Evolutionary conservation across 2,888 invertebrate genomes (phyloP), one percentile per base, ranked within the genome.

Genomic region (Linnaemya vulpina): DNA sequence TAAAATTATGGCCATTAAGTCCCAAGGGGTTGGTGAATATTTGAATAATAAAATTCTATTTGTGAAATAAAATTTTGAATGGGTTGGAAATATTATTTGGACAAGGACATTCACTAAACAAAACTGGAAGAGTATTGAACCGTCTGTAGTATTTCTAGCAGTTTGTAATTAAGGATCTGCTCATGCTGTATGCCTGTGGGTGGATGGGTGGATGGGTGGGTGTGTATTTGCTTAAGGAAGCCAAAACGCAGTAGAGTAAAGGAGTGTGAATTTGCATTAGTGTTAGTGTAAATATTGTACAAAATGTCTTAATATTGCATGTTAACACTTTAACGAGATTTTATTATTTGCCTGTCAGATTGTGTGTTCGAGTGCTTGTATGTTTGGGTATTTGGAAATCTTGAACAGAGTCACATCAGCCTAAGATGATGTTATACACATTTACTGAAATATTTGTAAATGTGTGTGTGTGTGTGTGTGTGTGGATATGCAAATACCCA

Each of bases 281-380:
- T 78, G 67, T 79, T 68, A 49, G 70, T 79, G 70, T 76, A 79
- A 73, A 79, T 74, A 74, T 80, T 80, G 15, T 75, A 65, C 71
- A 82, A 70, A 82, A 82, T 84, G 88, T 88, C 88, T 87, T 87
- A 87, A 87, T 86, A 86, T 83, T 84, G 87, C 86, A 88, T 89
- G 89, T 89, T 89, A 88, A 88, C 89, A 88, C 87, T 88, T 89
- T 88, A 86, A 88, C 88, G 87, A 88, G 89, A 89, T 89, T 89
- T 89, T 87, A 88, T 88, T 87, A 86, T 73, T 40, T 65, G 40
- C 43, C 60, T 22, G 40, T 17, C 30, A 35, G 20, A 35, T 46
- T 49, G 11, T 20, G 17, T 22, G 17, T 11, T 5, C 30, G 11
- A 20, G 15, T 38, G 11, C 20, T 25, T 51, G 20, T 22, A 11